Conservation (phyloP, 2,113 vertebrate species). For the Antennarius striatus region DNA sequence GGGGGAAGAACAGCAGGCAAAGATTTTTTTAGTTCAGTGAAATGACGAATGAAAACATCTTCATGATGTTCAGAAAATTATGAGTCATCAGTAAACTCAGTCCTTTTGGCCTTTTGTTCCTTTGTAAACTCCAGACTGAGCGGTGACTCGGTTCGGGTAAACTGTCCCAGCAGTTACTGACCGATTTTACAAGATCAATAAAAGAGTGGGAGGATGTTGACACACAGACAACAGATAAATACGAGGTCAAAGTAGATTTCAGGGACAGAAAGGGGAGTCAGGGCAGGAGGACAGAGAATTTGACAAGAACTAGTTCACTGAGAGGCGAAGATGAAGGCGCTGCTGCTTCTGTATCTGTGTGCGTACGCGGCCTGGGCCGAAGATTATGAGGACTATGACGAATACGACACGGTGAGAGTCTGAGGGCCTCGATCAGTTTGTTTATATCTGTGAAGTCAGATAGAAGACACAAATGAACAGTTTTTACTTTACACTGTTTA, state of each 20-base stretch:
- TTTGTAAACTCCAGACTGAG: not conserved
- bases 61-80: not conserved
- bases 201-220: not conserved
- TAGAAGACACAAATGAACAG: too few relatives aligned
- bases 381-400: slow-evolving; percentile 40
- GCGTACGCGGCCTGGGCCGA: slow-evolving; percentile 10
- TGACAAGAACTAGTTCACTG: not conserved
- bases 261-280: slow-evolving; percentile 4
- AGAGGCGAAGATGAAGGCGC: slow-evolving; percentile 59
- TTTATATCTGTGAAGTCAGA: too few relatives aligned
- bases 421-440: not conserved
- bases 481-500: too few relatives aligned
- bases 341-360: slow-evolving; percentile 65
- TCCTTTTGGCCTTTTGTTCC: slow-evolving; percentile 37
- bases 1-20: too few relatives aligned
- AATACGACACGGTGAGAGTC: slow-evolving; percentile 54
- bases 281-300: not conserved
- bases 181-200: slow-evolving; percentile 23
- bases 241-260: rapidly evolving
- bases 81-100: not conserved
- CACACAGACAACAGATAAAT: slow-evolving; percentile 40
- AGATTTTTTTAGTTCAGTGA: too few relatives aligned
- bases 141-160: slow-evolving; percentile 33
- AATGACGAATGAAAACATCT: too few relatives aligned
- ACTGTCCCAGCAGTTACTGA: slow-evolving; percentile 18